A percentile compares a stretch with the other conserved stretches of the same genome.
These are phyloP conservation scores for Oscheius myriophilus DNA, from an alignment of 2,888 invertebrate genomes.

Conservation along the genomic window DNA sequence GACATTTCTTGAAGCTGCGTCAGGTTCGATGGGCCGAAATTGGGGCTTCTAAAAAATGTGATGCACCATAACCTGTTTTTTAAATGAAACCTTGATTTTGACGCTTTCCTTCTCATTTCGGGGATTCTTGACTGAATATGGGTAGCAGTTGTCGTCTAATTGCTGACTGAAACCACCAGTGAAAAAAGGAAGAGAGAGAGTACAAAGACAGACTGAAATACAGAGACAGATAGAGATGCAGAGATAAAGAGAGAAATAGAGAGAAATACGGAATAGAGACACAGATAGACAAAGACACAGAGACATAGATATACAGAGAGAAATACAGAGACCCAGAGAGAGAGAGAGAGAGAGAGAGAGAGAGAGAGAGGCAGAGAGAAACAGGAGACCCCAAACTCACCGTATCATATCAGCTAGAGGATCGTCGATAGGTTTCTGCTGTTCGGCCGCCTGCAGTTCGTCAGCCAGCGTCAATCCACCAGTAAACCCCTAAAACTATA, in stretches of 20 bases:
- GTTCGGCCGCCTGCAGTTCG: conserved; percentile 9
- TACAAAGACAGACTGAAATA: too few species aligned
- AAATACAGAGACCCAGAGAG: too few species aligned
- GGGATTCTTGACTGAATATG: too few species aligned
- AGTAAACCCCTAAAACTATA: conserved; percentile 8
- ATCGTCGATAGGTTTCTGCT: background rate
- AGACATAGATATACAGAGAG: too few species aligned
- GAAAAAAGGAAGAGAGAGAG: too few species aligned
- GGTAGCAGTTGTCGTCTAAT: too few species aligned
- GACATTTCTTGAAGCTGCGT: conserved; percentile 7
- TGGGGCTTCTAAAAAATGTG: conserved; percentile 43
- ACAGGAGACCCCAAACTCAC: background rate
- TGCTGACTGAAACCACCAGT: too few species aligned
- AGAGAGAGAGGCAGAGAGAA: background rate
- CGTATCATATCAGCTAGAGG: conserved; percentile 20
- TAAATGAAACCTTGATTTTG: conserved; percentile 16
- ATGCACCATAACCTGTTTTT: too few species aligned
- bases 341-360: background rate
- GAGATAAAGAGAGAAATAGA: too few species aligned
- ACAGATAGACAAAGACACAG: too few species aligned
- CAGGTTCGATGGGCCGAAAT: conserved; percentile 50
- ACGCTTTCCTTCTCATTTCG: background rate
- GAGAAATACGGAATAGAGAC: too few species aligned
- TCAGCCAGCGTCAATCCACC: conserved; percentile 15
- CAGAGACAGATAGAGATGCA: too few species aligned